Conservation (phyloP, 2,113 vertebrate species). For the Uria aalge region DNA sequence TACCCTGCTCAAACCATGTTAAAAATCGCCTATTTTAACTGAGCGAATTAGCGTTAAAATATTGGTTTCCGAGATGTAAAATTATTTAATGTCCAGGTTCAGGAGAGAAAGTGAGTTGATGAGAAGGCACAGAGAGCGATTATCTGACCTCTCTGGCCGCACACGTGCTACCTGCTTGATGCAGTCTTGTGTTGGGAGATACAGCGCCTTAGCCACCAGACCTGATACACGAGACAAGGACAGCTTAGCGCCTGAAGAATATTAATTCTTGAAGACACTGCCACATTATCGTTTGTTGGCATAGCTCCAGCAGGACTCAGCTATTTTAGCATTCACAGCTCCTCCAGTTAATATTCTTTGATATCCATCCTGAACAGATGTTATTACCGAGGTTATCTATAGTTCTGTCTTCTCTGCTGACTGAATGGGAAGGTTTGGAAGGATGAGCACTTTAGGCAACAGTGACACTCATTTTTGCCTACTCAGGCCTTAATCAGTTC, state of each 20-base stretch:
- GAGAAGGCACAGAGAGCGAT: background rate
- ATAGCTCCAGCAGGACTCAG: constrained; percentile 38
- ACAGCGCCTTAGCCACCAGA: background rate
- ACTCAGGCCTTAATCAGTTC: background rate
- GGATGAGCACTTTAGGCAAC: background rate
- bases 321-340: constrained; percentile 27
- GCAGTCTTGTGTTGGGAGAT: background rate
- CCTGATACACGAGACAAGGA: constrained; percentile 7
- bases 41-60: background rate
- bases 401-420: constrained; percentile 10
- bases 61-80: background rate
- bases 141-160: background rate
- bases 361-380: constrained; percentile 47
- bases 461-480: background rate
- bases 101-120: background rate
- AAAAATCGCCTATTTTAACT: background rate
- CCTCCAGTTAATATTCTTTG: constrained; percentile 37
- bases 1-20: fast-evolving
- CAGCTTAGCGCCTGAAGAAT: background rate
- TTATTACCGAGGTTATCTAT: constrained; percentile 17
- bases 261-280: constrained; percentile 36
- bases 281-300: constrained; percentile 28
- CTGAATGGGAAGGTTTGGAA: background rate
- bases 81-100: background rate
- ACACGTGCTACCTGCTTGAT: fast-evolving